Percentiles rank a stretch among this genome's conserved stretches.
Evolutionary conservation across 2,888 invertebrate species (phyloP).

Genomic region (Sphecodes monilicornis): DNA sequence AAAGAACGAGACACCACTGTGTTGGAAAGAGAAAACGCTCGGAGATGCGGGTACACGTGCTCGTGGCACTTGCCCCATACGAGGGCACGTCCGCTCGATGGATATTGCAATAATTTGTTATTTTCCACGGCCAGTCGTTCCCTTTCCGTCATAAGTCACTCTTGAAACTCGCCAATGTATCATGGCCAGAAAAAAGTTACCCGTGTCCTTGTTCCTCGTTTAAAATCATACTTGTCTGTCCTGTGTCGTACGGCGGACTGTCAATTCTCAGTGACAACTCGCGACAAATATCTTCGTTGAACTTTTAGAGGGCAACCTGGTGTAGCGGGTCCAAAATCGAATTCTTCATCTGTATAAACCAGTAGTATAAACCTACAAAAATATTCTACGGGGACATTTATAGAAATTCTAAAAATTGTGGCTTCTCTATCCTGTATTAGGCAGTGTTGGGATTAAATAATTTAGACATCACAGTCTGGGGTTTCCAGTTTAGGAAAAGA

Average conservation of each 20-base stretch:
- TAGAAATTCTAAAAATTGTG: no score
- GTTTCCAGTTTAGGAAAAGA: no score
- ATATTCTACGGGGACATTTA: no score
- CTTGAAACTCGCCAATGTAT: constrained; percentile 46
- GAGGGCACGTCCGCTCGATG: constrained; percentile 49
- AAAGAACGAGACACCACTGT: neutral
- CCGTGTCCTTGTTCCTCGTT: constrained; percentile 30
- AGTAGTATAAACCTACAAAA: neutral
- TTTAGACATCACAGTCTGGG: no score
- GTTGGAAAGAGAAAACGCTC: constrained; percentile 37
- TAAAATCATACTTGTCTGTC: constrained; percentile 11
- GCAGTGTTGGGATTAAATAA: no score
- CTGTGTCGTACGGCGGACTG: neutral
- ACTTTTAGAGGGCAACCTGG: neutral
- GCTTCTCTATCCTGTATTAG: no score
- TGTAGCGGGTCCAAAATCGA: neutral
- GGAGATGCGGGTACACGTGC: constrained; percentile 75
- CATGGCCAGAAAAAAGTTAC: constrained; percentile 42
- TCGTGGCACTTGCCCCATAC: constrained; percentile 53
- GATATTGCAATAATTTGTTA: constrained; percentile 74
- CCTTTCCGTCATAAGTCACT: constrained; percentile 67
- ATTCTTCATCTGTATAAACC: neutral
- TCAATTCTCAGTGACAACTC: neutral
- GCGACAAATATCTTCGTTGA: neutral
- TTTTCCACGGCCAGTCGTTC: constrained; percentile 65